Conservation (phyloP, 2,888 invertebrate species). For the Epistrophe eligans region DNA sequence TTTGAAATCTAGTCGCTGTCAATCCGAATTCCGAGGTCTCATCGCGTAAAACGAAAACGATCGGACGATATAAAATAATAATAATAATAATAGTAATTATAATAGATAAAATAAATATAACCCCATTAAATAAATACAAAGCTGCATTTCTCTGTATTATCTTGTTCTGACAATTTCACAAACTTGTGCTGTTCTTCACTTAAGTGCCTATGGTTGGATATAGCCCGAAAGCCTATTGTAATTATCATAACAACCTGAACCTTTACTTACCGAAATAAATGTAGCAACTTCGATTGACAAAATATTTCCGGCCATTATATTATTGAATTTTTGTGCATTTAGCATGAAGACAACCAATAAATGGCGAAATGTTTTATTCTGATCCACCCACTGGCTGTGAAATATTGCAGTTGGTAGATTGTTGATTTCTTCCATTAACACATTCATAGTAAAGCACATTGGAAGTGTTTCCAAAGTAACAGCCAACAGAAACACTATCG, state of each 20-base stretch:
- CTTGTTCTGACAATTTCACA: too few species aligned
- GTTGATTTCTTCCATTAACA: constrained; percentile 76
- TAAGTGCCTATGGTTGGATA: too few species aligned
- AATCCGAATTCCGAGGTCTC: too few species aligned
- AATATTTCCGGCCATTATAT: constrained; percentile 70
- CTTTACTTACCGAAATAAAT: constrained; percentile 48
- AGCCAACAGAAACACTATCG: constrained; percentile 73
- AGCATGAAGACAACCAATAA: constrained; percentile 77
- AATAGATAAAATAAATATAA: too few species aligned
- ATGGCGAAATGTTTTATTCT: constrained; percentile 67
- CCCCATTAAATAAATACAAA: too few species aligned
- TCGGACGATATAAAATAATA: too few species aligned
- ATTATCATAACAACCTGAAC: background rate
- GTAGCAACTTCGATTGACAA: constrained; percentile 58
- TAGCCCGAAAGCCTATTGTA: too few species aligned
- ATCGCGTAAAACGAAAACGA: too few species aligned
- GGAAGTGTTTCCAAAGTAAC: constrained; percentile 77
- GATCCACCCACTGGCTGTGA: constrained; percentile 77
- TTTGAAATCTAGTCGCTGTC: too few species aligned
- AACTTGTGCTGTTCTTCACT: too few species aligned
- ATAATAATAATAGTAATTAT: too few species aligned
- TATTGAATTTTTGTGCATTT: constrained; percentile 74
- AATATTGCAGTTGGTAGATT: constrained; percentile 76
- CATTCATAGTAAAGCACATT: constrained; percentile 77
- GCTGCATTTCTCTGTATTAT: too few species aligned